A percentile compares a stretch with the other conserved stretches of the same genome.
Evolutionary conservation across 1,140 invertebrate species (phyloP).

Genomic region (Littorina saxatilis): DNA sequence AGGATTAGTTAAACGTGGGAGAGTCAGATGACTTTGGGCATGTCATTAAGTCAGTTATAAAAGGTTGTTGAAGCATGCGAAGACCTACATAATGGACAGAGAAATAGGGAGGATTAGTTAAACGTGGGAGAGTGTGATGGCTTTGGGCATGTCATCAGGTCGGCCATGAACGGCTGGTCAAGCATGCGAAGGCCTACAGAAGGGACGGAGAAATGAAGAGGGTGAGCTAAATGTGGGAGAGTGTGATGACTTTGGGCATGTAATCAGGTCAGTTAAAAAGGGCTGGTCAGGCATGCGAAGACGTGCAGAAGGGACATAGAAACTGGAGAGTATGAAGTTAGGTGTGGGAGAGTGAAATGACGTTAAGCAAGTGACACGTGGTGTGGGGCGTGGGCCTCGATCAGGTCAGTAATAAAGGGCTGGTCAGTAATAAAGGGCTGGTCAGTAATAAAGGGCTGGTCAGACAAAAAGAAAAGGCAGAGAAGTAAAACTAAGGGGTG

Average conservation of each 20-base stretch:
- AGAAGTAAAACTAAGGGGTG: no score
- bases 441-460: constrained; percentile 99
- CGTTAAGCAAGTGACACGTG: constrained; percentile 99
- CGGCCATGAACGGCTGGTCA: not conserved
- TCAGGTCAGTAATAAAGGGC: constrained; percentile 99
- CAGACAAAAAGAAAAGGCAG: no score
- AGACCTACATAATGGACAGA: not conserved
- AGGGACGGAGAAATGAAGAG: no score
- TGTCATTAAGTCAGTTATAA: no score
- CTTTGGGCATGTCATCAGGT: no score
- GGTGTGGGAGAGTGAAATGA: constrained; percentile 86
- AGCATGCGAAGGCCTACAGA: not conserved
- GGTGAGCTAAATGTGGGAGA: constrained; percentile 99
- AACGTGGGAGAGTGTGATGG: no score
- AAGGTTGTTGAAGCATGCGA: no score
- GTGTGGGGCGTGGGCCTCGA: constrained; percentile 99
- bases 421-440: constrained; percentile 99
- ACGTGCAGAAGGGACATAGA: not conserved
- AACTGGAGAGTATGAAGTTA: not conserved
- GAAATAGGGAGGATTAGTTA: no score
- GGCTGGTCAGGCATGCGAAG: not conserved
- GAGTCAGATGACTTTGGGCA: not conserved
- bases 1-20: not conserved
- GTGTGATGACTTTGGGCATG: constrained; percentile 73
- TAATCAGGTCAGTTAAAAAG: not conserved